Base-by-base conservation (phyloP, 2,797 vertebrate genomes). In the Gadopsis marmoratus region DNA sequence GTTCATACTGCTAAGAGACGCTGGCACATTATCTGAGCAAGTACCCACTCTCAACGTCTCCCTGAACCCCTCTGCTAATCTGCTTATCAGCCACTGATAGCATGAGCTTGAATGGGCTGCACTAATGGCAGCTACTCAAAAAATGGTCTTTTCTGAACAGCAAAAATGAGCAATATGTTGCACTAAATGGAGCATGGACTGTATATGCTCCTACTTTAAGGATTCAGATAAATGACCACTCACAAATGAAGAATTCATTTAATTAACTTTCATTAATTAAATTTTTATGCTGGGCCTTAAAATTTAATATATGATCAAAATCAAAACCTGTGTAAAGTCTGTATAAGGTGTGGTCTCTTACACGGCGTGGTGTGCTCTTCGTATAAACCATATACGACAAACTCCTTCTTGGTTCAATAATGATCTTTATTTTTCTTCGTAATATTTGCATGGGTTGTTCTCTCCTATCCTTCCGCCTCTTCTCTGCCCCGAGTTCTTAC, bases 81-180 rank as follows among this genome's bases (percentile, higher is more conserved):
- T 92, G 73, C 90, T 90, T 90, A 92, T 92, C 85, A 84, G 82
- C 75, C 63, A 60, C 81, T 84, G 84, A 93, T 89, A 91, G 87
- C 68, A 76, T 58, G 81, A 84, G 79, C 50, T 76, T 85, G 74
- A 91, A 90, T 90, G 81, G 85, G 83, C 73, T 82, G 73, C 77
- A 59, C 76, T 89, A 91, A 93, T 90, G 84, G 83, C 83, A 89
- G 72, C 84, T 63, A 65, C 79, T 84, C 74, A 83, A 83, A 86
- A 86, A 81, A 89, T 84, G 64, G 69, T 81, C 76, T 76, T 88
- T 86, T 83, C 72, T 65, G 21, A 84, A 72, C 74, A 70, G 65
- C 61, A 61, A 74, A 63, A 65, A 69, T 81, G 65, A 41, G 66
- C 48, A 79, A 35, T 80, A 65, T 53, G 64, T 70, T 58, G 68